A percentile compares a stretch with the other conserved stretches of the same genome.
Evolutionary conservation across 2,113 vertebrate genomes (phyloP).

Genomic region (Panthera uncia): DNA sequence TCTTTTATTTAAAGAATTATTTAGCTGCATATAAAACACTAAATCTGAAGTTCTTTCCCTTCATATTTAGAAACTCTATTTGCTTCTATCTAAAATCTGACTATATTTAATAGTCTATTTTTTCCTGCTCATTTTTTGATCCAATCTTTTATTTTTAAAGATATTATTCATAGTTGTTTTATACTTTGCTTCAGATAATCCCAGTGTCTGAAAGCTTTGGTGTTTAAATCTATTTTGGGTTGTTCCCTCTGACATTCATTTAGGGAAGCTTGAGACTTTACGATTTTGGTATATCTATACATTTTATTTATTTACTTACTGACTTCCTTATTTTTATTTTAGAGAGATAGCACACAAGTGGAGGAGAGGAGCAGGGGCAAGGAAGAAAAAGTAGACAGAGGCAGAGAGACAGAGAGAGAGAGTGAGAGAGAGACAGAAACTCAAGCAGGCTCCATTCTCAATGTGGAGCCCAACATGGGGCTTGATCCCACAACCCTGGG

Average conservation of each 20-base stretch:
- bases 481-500: too few species aligned
- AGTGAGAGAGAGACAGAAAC: too few species aligned
- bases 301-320: neutral
- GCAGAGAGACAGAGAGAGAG: too few species aligned
- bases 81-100: neutral
- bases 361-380: too few species aligned
- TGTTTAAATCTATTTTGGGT: neutral
- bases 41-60: neutral
- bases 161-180: neutral
- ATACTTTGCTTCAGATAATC: neutral
- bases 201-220: neutral
- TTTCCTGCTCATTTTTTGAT: conserved; percentile 10
- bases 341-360: too few species aligned
- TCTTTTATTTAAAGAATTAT: neutral
- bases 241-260: neutral
- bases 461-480: too few species aligned
- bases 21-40: neutral
- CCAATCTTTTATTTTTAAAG: conserved; percentile 19
- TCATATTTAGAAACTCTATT: neutral
- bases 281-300: neutral
- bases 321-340: too few species aligned
- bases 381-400: too few species aligned
- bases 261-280: neutral
- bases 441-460: too few species aligned
- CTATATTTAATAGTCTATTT: neutral